phyloP scores from a whole-genome alignment of 2,113 vertebrate species.

The Clinocottus analis region DNA sequence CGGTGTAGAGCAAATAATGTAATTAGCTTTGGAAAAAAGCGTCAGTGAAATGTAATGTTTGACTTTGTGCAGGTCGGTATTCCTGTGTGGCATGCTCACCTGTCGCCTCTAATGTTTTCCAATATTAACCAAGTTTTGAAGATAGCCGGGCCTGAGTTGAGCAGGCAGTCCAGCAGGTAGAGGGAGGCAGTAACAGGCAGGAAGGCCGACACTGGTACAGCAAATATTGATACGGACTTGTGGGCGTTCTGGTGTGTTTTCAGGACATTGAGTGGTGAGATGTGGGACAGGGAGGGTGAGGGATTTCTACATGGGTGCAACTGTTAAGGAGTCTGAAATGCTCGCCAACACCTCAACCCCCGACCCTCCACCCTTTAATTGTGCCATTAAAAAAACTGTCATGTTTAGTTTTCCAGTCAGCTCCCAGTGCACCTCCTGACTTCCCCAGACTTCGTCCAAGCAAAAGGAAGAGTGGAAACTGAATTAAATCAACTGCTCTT shows the following conservation, averaged over 20 bases:
- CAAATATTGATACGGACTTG: conserved; percentile 68
- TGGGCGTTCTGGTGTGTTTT: conserved; percentile 50
- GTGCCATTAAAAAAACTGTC: conserved; percentile 34
- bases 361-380: conserved; percentile 9
- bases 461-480: conserved; percentile 59
- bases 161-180: conserved; percentile 23
- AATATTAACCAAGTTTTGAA: conserved; percentile 40
- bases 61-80: conserved; percentile 24
- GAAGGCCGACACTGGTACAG: conserved; percentile 34
- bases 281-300: background rate
- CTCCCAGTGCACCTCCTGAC: conserved; percentile 31
- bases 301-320: conserved; percentile 37
- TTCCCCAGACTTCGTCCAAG: conserved; percentile 43
- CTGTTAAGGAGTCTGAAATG: conserved; percentile 22
- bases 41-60: no score
- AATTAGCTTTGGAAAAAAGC: no score
- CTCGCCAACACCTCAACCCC: background rate
- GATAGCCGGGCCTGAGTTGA: conserved; percentile 30
- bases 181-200: conserved; percentile 41
- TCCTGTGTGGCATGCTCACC: conserved; percentile 34
- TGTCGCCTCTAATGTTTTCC: conserved; percentile 27
- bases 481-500: conserved; percentile 65
- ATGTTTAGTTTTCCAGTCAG: conserved; percentile 74
- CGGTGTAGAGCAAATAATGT: no score
- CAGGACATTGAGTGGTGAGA: conserved; percentile 32